A percentile compares a stretch with the other conserved stretches of the same genome.
Conservation (phyloP, 1,140 invertebrate genomes). For the Wiebesia pumilae region DNA sequence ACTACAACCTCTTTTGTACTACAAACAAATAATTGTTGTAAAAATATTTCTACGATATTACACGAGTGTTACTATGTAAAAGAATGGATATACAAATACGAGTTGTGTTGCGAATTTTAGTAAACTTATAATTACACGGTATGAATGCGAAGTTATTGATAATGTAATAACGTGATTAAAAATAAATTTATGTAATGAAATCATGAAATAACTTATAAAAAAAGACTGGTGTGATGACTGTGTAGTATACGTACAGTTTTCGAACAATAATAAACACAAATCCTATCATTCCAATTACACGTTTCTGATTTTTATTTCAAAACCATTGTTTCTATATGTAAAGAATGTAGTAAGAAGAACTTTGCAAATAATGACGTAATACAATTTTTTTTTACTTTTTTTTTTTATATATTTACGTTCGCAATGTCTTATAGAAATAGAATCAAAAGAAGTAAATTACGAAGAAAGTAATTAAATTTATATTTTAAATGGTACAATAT, state of each 20-base stretch:
- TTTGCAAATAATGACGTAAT: too few species aligned
- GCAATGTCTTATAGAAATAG: too few species aligned
- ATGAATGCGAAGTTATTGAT: slow-evolving; percentile 15
- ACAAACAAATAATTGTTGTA: slow-evolving; percentile 13
- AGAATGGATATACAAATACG: background rate
- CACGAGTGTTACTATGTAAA: slow-evolving; percentile 14
- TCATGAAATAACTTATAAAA: slow-evolving; percentile 48
- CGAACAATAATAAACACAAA: slow-evolving; percentile 58
- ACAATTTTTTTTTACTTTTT: too few species aligned
- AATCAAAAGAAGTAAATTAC: too few species aligned
- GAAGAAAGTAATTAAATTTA: too few species aligned
- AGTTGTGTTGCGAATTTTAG: background rate
- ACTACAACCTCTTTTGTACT: slow-evolving; percentile 19
- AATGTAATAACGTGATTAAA: slow-evolving; percentile 12
- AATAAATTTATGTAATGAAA: slow-evolving; percentile 26
- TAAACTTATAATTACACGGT: background rate
- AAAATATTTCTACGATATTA: slow-evolving; percentile 18
- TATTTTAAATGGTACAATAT: too few species aligned
- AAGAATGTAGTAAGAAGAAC: too few species aligned
- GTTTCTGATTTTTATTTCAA: background rate
- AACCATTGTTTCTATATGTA: background rate
- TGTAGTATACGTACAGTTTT: slow-evolving; percentile 57
- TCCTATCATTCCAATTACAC: slow-evolving; percentile 55
- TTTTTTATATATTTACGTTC: too few species aligned
- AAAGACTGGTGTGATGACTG: slow-evolving; percentile 56